phyloP scores from a whole-genome alignment of 1,140 invertebrate genomes.

The Ceratina japonica region DNA sequence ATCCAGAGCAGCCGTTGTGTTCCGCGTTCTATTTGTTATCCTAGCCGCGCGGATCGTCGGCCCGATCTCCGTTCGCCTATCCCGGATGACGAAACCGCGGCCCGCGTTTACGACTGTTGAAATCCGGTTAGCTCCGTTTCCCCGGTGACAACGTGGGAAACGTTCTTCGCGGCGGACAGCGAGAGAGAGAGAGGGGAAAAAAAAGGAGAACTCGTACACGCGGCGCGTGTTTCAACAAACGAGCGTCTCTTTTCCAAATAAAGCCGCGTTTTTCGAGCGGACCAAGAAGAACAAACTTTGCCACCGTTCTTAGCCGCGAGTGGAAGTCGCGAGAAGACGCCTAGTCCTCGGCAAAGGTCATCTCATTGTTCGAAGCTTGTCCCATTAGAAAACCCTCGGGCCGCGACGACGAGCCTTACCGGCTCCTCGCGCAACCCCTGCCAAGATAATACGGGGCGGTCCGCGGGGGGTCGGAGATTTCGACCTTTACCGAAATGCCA shows the following conservation, averaged over 20 bases:
- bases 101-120: conserved; percentile 28
- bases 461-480: conserved; percentile 65
- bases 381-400: conserved; percentile 43
- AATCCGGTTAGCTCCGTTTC: conserved; percentile 11
- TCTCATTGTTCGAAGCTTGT: conserved; percentile 65
- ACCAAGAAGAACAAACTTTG: not conserved
- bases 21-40: conserved; percentile 59
- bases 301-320: not conserved
- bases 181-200: not conserved
- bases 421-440: conserved; percentile 55
- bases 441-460: conserved; percentile 61
- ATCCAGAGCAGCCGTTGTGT: conserved; percentile 56
- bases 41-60: conserved; percentile 1
- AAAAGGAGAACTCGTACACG: conserved; percentile 7
- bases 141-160: conserved; percentile 52
- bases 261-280: not conserved
- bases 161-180: not conserved
- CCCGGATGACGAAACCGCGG: conserved; percentile 17
- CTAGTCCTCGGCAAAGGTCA: conserved; percentile 65
- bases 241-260: conserved; percentile 48
- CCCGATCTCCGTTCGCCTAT: not conserved
- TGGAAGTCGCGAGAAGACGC: too few relatives aligned
- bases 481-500: conserved; percentile 77
- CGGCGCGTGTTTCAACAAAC: not conserved
- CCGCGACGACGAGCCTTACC: conserved; percentile 32